Base-by-base conservation (phyloP, 1,140 invertebrate species). In the Dinoponera quadriceps region DNA sequence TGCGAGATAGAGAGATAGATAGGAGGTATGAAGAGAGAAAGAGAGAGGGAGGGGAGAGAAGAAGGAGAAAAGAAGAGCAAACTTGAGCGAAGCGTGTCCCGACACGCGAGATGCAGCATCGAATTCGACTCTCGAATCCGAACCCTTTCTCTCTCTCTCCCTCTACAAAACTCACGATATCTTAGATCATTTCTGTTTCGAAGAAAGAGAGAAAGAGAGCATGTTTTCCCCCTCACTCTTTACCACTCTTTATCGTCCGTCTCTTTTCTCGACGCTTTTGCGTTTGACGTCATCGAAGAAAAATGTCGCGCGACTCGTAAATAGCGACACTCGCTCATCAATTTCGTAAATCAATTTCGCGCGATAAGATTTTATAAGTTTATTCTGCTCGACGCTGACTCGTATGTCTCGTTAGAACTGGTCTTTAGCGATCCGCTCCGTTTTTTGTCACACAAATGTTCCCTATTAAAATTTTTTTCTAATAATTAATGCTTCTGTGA, bases 21-120 rank as follows among this genome's bases (percentile, higher is more conserved):
- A 20, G 51, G 51, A 16, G 20, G 33, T 44, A 54, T 38, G 55
- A 68, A 69, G 44, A 62, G 62, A 75, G 48, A 85, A 60, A 16
- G 54, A 27, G 62, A 68, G 51, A 60, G 9, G 22, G 9, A 59
- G 49, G 55, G 65, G 68, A 82, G 48, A 22, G 16, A 25, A 62
- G 82, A 86, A 85, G 88, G 84, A 88, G 85, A 92, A 88, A 83
- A 84, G 82, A 84, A 86, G 88, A 85, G 85, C 87, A 87, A 88
- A 83, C 86, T 91, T 91, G 89, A 92, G 89, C 92, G 90, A 92
- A 93, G 92, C 91, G 91, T 92, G 92, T 92, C 92, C 87, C 90
- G 90, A 93, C 90, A 93, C 91, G 91, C 92, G 91, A 92, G 91
- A 92, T 89, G 88, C 91, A 91, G 89, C 90, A 92, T 93, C 91